Conservation (phyloP, 2,888 invertebrate genomes). For the Chrysolina oricalcia region DNA sequence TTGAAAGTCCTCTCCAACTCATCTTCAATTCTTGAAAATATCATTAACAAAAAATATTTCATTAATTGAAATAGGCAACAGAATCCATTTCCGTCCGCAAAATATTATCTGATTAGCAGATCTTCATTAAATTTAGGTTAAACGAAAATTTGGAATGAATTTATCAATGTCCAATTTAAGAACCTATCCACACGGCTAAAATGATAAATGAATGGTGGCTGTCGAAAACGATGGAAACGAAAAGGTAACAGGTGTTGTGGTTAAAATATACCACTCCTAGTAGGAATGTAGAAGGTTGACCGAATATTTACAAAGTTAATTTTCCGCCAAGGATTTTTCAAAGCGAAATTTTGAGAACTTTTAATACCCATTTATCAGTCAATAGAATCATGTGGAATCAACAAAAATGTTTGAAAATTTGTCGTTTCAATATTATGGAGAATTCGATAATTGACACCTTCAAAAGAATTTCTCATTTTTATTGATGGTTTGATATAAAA, state of each 20-base stretch:
- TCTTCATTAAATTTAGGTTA: slow-evolving; percentile 13
- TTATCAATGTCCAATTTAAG: slow-evolving; percentile 21
- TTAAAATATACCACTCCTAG: neutral
- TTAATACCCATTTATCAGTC: too few relatives aligned
- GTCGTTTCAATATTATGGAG: too few relatives aligned
- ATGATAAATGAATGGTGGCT: slow-evolving; percentile 17
- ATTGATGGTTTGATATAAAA: too few relatives aligned
- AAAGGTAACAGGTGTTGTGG: slow-evolving; percentile 11
- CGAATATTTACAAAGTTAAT: neutral
- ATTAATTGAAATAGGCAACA: neutral
- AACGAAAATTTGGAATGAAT: slow-evolving; percentile 17
- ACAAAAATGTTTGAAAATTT: neutral
- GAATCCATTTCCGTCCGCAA: slow-evolving; percentile 10
- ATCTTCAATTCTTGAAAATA: too few relatives aligned
- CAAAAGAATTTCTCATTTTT: too few relatives aligned
- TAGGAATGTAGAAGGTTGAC: neutral
- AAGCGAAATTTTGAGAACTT: neutral
- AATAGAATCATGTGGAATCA: too few relatives aligned
- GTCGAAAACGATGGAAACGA: neutral
- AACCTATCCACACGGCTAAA: slow-evolving; percentile 4
- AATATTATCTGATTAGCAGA: slow-evolving; percentile 1
- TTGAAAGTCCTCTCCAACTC: too few relatives aligned
- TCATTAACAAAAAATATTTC: neutral
- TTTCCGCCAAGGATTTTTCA: neutral
- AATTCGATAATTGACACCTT: too few relatives aligned